Evolutionary conservation across 2,888 invertebrate species (phyloP), one percentile per base, ranked within the genome.

Genomic region (Caenorhabditis macrosperma): DNA sequence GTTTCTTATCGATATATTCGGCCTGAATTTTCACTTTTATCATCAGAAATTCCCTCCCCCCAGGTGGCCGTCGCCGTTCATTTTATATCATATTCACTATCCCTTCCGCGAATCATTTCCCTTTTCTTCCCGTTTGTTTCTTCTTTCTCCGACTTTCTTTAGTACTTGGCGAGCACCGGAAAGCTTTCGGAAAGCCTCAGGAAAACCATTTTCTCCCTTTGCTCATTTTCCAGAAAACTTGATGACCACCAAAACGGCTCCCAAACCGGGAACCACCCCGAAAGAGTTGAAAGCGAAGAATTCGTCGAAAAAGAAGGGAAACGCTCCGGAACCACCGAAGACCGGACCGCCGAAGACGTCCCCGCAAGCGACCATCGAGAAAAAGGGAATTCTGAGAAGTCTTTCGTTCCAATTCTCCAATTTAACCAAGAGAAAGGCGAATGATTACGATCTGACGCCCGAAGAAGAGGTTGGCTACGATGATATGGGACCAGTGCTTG

Each of bases 361-460:
- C 0, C 81, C 76, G 15, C 64, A 66, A 4, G 66, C 57, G 4
- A 77, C 81, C 1, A 67, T 61, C 17, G 84, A 84, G 63, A 84
- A 84, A 50, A 87, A 87, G 50, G 88, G 88, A 9, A 87, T 88
- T 59, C 71, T 88, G 24, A 64, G 88, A 59, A 86, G 86, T 61
- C 69, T 88, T 0, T 83, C 83, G 0, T 88, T 88, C 35, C 87
- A 87, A 80, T 85, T 85, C 55, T 85, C 85, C 5, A 85, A 85
- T 52, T 69, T 85, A 7, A 78, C 78, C 24, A 68, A 81, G 22
- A 78, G 77, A 54, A 80, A 81, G 48, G 44, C 57, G 44, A 84
- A 84, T 48, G 82, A 81, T 57, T 84, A 84, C 38, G 84, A 84
- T 60, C 26, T 85, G 66, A 83, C 83, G 7, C 82, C 85, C 22